A percentile compares a stretch with the other conserved stretches of the same genome.
Evolutionary conservation across 2,113 vertebrate species (phyloP).

Genomic region (Daboia siamensis): DNA sequence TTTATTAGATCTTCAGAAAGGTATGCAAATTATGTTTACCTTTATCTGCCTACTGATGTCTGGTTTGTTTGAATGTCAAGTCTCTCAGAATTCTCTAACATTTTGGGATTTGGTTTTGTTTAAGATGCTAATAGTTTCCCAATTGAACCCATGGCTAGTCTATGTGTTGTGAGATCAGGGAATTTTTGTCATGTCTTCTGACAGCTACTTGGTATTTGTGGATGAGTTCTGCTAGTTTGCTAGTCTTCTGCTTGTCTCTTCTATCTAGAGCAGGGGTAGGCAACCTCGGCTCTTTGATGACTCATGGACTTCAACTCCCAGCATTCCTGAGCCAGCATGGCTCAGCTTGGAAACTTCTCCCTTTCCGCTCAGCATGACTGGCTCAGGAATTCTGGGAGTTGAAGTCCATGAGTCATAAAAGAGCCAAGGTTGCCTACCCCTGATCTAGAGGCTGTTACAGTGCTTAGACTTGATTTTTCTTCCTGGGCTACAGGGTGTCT

Average conservation of each 20-base stretch:
- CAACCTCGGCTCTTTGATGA: no score
- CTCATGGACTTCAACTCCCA: no score
- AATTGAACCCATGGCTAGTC: not conserved
- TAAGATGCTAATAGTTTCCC: not conserved
- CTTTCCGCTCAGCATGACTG: no score
- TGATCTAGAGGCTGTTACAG: not conserved
- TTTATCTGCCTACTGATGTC: not conserved
- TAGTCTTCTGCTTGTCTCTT: not conserved
- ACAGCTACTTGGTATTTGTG: not conserved
- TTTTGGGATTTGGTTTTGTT: not conserved
- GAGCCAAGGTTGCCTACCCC: no score
- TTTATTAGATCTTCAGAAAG: not conserved
- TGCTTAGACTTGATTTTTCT: not conserved
- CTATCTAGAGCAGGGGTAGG: not conserved
- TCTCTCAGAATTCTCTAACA: not conserved
- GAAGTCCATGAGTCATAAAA: no score
- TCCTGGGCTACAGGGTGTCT: not conserved
- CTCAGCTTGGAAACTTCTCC: no score
- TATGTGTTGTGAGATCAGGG: not conserved
- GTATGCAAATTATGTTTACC: not conserved
- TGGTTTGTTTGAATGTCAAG: not conserved
- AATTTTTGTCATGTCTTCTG: not conserved
- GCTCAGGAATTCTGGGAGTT: no score
- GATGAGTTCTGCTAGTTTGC: not conserved
- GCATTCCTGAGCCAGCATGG: no score